Evolutionary conservation across 2,113 vertebrate species (phyloP), one percentile per base, ranked within the genome.

Genomic region (Sterrhoptilus dennistouni): DNA sequence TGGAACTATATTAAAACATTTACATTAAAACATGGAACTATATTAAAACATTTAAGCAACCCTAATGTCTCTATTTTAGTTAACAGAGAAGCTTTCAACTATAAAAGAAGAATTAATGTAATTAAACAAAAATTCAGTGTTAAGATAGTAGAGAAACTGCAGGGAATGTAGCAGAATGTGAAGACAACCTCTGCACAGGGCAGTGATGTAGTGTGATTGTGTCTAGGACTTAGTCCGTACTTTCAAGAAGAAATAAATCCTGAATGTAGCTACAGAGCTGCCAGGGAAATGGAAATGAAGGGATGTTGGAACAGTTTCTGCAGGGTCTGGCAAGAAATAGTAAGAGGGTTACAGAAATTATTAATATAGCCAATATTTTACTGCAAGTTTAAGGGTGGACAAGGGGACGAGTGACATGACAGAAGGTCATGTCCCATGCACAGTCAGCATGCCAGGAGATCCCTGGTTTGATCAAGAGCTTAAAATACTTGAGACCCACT

Each of bases 221-320:
- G 54, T 68, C 91, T 78, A 84, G 72, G 72, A 71, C 44, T 94
- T 76, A 40, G 49, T 35, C 85, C 71, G 21, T 84, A 22, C 44
- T 91, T 92, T 89, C 72, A 94, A 91, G 81, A 88, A 85, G 89
- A 80, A 92, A 95, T 93, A 92, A 92, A 96, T 95, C 68, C 60
- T 83, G 72, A 81, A 18, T 42, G 24, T 75, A 69, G 47, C 68
- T 83, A 64, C 80, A 89, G 79, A 61, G 38, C 86, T 89, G 83
- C 83, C 83, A 63, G 47, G 38, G 69, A 54, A 83, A 83, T 42
- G 36, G 83, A 82, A 93, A 38, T 69, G 50, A 94, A 85, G 87
- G 29, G 70, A 38, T 88, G n/a, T 38, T 80, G 90, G 59, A 83
- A 50, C 2, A 2, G 11, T 65, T 96, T 83, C 54, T 0, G 0